These are phyloP conservation scores for Lepisosteus oculatus DNA, from an alignment of 2,113 vertebrate genomes.

Conservation along the genomic window DNA sequence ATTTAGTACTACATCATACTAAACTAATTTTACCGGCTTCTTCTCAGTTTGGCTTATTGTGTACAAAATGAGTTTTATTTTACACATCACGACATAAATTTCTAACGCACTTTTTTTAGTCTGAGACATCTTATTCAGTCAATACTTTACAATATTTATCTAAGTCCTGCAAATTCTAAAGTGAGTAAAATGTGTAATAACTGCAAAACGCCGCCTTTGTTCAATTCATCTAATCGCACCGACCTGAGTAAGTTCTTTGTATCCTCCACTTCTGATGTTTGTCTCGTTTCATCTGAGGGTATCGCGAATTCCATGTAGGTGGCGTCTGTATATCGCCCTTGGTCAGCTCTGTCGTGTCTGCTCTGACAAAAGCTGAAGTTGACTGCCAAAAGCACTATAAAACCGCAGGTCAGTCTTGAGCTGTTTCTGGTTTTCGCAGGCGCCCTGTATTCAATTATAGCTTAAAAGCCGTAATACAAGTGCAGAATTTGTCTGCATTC, in stretches of 20 bases:
- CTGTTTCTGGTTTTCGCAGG: conserved; percentile 80
- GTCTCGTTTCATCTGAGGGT: conserved; percentile 43
- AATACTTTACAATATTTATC: no score
- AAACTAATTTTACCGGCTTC: no score
- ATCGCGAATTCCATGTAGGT: conserved; percentile 61
- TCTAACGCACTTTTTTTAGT: no score
- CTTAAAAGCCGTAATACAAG: conserved; percentile 85
- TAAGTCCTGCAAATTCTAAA: no score
- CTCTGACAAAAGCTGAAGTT: conserved; percentile 74
- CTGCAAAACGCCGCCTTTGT: not conserved
- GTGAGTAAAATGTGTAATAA: no score
- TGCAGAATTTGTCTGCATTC: conserved; percentile 89
- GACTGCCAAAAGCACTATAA: conserved; percentile 84
- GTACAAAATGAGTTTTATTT: no score
- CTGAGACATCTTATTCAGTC: no score
- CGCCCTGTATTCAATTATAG: conserved; percentile 86
- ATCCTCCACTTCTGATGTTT: conserved; percentile 38
- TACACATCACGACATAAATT: no score
- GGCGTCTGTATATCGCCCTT: conserved; percentile 65
- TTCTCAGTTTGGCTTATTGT: no score
- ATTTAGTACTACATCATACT: no score
- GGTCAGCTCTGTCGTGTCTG: conserved; percentile 70
- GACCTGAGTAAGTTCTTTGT: conserved; percentile 40
- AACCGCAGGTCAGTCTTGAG: conserved; percentile 85
- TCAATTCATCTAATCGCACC: conserved; percentile 23